Evolutionary conservation across 2,113 vertebrate genomes (phyloP).

Genomic region (Chauna torquata): DNA sequence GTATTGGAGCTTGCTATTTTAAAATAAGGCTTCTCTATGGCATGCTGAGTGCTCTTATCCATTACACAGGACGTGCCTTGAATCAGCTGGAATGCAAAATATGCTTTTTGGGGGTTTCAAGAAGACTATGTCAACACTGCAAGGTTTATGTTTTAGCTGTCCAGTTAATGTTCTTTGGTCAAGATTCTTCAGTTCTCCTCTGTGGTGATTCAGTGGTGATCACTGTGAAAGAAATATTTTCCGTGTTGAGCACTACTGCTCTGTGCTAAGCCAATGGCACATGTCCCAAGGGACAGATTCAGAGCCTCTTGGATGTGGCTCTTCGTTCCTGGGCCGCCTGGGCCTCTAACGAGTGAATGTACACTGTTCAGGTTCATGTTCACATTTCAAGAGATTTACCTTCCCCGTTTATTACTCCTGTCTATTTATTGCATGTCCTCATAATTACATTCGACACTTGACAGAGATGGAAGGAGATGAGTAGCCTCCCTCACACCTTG

Average conservation of each 20-base stretch:
- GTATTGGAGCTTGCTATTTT: background rate
- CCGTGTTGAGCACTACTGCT: background rate
- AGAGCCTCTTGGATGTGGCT: background rate
- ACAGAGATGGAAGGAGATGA: background rate
- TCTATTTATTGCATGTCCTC: background rate
- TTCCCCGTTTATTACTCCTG: background rate
- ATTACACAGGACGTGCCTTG: background rate
- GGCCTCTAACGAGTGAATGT: background rate
- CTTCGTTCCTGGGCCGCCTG: background rate
- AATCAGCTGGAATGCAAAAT: conserved; percentile 53
- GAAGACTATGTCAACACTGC: conserved; percentile 4
- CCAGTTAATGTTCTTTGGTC: background rate
- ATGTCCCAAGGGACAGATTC: background rate
- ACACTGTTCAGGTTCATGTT: background rate
- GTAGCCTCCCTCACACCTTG: background rate
- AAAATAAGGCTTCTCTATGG: background rate
- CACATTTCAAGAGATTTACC: background rate
- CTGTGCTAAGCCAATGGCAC: background rate
- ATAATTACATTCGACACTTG: background rate
- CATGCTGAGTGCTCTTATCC: conserved; percentile 9
- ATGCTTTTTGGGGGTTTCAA: background rate
- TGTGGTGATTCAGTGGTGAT: background rate
- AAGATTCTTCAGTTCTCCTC: background rate
- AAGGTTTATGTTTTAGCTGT: background rate
- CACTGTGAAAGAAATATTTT: background rate